phyloP scores from a whole-genome alignment of 2,888 invertebrate species.

The Calliopum simillimum region DNA sequence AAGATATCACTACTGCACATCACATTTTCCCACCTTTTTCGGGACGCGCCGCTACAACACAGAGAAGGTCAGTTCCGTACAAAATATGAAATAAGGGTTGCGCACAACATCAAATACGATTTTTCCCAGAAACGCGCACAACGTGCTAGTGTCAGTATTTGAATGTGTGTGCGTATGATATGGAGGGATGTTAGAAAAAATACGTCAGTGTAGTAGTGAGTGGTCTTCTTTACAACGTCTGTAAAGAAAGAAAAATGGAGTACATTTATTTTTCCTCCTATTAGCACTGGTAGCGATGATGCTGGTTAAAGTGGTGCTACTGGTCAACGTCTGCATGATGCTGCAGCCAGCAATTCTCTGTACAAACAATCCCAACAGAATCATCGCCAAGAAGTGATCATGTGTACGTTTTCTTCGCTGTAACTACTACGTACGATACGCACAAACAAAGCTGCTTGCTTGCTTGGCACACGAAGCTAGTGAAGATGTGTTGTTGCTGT shows the following conservation, averaged over 20 bases:
- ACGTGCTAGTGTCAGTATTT: background rate
- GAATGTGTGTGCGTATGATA: background rate
- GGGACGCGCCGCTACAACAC: background rate
- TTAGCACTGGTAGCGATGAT: background rate
- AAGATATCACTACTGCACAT: too few species aligned
- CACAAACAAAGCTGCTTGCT: conserved; percentile 18
- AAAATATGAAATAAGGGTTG: background rate
- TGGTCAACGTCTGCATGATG: conserved; percentile 3
- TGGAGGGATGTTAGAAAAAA: conserved; percentile 1
- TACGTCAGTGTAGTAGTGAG: background rate
- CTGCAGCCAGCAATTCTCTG: too few species aligned
- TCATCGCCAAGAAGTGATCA: background rate
- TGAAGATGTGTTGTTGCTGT: background rate
- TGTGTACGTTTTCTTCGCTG: background rate
- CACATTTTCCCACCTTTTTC: background rate
- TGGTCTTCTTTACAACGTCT: background rate
- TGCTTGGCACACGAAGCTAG: background rate
- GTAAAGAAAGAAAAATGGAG: background rate
- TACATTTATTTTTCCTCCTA: too few species aligned
- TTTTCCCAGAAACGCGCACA: background rate
- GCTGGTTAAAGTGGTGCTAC: conserved; percentile 10
- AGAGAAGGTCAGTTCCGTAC: background rate
- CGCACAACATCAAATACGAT: background rate
- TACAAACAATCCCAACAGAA: background rate
- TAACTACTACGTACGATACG: conserved; percentile 31